Percentiles rank a stretch among this genome's conserved stretches.
These are phyloP conservation scores for Mya arenaria DNA, from an alignment of 1,140 invertebrate species.

Conservation along the genomic window DNA sequence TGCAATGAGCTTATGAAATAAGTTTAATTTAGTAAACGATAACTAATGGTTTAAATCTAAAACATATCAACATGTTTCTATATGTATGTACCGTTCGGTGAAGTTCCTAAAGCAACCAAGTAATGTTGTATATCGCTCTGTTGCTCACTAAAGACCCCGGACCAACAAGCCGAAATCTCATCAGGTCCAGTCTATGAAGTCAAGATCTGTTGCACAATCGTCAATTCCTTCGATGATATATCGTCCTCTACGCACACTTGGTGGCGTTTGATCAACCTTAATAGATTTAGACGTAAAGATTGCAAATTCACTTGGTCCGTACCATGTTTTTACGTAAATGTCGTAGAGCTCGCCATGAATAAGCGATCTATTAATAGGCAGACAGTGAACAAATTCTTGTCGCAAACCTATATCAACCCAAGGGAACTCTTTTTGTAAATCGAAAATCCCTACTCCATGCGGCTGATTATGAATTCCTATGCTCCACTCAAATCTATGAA, in stretches of 20 bases:
- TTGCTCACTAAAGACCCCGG: conserved; percentile 50
- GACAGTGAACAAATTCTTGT: conserved; percentile 8
- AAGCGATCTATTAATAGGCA: not conserved
- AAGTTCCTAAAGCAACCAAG: conserved; percentile 48
- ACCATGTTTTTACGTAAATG: conserved; percentile 24
- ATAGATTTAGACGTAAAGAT: conserved; percentile 3
- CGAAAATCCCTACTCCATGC: conserved; percentile 8
- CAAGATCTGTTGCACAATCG: not conserved
- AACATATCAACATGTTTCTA: no score
- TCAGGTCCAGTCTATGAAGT: conserved; percentile 15
- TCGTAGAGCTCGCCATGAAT: not conserved
- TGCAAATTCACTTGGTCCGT: not conserved
- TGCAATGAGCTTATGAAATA: not conserved
- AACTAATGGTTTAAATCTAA: no score
- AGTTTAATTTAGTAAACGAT: not conserved
- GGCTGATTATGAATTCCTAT: conserved; percentile 20
- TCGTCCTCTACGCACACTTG: not conserved
- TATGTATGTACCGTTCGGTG: conserved; percentile 31
- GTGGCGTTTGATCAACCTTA: conserved; percentile 5
- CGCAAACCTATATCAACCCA: conserved; percentile 25
- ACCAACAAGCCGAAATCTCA: conserved; percentile 50
- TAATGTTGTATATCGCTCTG: conserved; percentile 37
- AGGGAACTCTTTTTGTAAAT: not conserved
- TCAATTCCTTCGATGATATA: conserved; percentile 3
- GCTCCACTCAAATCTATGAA: conserved; percentile 42